Conservation (phyloP, 2,113 vertebrate species). For the Leptosomus discolor region DNA sequence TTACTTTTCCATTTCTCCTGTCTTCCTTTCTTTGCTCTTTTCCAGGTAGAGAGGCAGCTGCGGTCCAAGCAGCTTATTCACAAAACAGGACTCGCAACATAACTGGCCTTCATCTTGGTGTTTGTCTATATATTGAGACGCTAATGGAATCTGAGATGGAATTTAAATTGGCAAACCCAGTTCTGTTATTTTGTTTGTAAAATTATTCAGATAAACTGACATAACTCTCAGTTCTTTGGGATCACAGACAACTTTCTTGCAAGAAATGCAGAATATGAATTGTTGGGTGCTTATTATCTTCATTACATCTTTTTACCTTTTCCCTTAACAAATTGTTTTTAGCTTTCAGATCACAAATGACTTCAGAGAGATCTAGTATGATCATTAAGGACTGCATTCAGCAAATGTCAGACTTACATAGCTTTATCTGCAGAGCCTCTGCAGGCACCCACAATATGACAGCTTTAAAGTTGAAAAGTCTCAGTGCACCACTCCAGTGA, state of each 20-base stretch:
- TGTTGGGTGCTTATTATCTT: not conserved
- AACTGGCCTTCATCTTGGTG: not conserved
- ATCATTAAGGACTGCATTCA: slow-evolving; percentile 37
- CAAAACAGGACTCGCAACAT: not conserved
- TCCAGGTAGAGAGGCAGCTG: not conserved
- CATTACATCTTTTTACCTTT: not conserved
- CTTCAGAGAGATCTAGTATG: slow-evolving; percentile 13
- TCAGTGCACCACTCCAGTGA: not conserved
- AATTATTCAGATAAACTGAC: slow-evolving; percentile 1
- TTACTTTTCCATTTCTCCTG: not conserved
- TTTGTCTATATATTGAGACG: not conserved
- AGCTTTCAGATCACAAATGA: slow-evolving; percentile 5
- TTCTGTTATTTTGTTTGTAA: slow-evolving; percentile 11
- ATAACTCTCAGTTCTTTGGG: not conserved
- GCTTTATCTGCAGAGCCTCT: not conserved
- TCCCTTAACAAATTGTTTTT: not conserved
- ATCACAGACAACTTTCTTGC: not conserved
- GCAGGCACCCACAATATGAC: not conserved
- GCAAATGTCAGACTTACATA: slow-evolving; percentile 12
- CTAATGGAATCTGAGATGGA: not conserved
- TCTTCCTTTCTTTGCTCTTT: not conserved
- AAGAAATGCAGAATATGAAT: not conserved
- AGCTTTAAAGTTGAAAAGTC: not conserved
- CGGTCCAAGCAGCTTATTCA: not conserved
- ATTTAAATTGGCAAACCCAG: slow-evolving; percentile 15